Evolutionary conservation across 1,140 invertebrate genomes (phyloP), one percentile per base, ranked within the genome.

Genomic region (Coelopa frigida): DNA sequence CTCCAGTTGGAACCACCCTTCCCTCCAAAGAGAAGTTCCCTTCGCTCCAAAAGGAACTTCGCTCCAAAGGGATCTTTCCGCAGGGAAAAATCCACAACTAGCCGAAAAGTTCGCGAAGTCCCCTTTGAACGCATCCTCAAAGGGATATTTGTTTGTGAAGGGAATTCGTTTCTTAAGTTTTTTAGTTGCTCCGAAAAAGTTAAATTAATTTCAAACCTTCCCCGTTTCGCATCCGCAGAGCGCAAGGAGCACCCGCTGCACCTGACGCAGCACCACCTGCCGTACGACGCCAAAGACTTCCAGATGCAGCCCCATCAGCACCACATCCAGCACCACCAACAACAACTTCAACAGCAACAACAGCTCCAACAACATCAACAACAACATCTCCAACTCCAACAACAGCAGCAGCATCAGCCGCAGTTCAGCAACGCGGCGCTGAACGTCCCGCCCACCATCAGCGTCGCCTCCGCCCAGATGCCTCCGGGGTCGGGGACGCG

Each of bases 161-260:
- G 3, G 15, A 37, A 14, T 31, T 14, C 3, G 17, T 12, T 14
- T 7, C 5, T 39, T 21, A 21, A 39, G 12, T 15, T 21, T 18
- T 39, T 21, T 39, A 22, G 8, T 39, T 39, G 20, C 20, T 18
- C 10, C 20, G 5, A 18, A 7, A 42, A 42, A 27, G 4, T 42
- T 42, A 10, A 11, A 14, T 11, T 27, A 27, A 27, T 27, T 8
- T n/a, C 15, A 26, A 7, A 5, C 31, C 31, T 27, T 8, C 10
- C 7, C 4, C 20, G 15, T 40, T 37, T 26, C 33, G 21, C 21
- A 10, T 29, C 36, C 22, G 2, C 45, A 65, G 61, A 65, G 36
- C 61, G 59, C 29, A 65, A 65, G 50, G 61, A 65, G 47, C 61
- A 65, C 53, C 56, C 57, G 14, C 29, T 65, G 42, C 59, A 65